Evolutionary conservation across 2,113 vertebrate genomes (phyloP).

Genomic region (Oreochromis tanganicae): DNA sequence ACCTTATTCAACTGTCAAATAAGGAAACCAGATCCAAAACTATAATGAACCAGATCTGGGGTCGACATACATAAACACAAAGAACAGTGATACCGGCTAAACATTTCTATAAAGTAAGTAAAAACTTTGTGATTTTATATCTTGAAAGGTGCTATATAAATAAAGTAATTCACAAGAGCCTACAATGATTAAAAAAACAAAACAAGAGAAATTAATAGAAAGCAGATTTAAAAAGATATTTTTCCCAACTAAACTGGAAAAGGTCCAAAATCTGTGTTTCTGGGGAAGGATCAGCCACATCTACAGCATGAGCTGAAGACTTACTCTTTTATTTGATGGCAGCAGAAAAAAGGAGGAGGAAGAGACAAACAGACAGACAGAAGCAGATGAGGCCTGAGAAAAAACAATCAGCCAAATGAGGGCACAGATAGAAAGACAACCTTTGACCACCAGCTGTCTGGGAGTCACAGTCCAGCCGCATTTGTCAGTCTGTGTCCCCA

Average conservation of each 20-base stretch:
- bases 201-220: background rate
- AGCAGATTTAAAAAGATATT: background rate
- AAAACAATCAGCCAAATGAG: constrained; percentile 60
- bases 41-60: background rate
- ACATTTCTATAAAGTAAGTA: background rate
- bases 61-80: background rate
- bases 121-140: background rate
- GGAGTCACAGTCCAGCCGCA: constrained; percentile 48
- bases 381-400: constrained; percentile 52
- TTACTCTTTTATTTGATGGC: constrained; percentile 11
- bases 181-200: background rate
- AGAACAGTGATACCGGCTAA: background rate
- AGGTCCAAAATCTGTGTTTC: background rate
- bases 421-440: constrained; percentile 56
- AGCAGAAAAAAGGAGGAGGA: background rate
- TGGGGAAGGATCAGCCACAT: background rate
- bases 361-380: background rate
- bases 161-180: background rate
- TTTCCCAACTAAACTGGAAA: background rate
- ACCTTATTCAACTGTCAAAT: background rate
- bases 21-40: background rate
- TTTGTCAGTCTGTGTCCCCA: constrained; percentile 59
- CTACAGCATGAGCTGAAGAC: constrained; percentile 6
- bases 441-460: constrained; percentile 70
- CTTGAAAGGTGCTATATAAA: background rate